These are phyloP conservation scores for Cyphomyrus plagiostoma DNA, from an alignment of 2,113 vertebrate genomes.

Conservation along the genomic window DNA sequence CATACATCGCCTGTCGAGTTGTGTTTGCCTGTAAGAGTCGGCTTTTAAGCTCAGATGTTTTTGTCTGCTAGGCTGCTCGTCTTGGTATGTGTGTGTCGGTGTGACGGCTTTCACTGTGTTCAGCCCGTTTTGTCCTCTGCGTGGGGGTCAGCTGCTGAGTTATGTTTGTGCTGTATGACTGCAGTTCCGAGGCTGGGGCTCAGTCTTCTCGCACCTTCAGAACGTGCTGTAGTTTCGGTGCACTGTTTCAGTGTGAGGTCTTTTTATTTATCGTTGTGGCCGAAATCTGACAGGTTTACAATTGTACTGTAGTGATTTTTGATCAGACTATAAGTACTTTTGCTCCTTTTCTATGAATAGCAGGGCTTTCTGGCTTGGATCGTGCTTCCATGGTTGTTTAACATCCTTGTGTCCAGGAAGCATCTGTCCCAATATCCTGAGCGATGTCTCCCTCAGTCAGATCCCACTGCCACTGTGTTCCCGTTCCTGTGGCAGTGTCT, in stretches of 20 bases:
- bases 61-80: neutral
- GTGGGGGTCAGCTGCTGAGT: neutral
- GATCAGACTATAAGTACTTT: neutral
- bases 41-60: neutral
- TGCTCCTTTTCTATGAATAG: neutral
- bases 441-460: neutral
- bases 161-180: neutral
- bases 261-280: neutral
- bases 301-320: neutral
- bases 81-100: neutral
- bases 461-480: neutral
- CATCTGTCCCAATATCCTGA: neutral
- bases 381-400: neutral
- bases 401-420: neutral
- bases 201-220: neutral
- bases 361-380: neutral
- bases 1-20: neutral
- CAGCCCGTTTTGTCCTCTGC: neutral
- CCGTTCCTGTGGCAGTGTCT: neutral
- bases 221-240: neutral
- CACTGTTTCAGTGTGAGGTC: neutral
- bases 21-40: neutral
- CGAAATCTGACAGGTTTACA: neutral
- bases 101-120: neutral
- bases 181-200: neutral